Evolutionary conservation across 2,888 invertebrate species (phyloP).

Genomic region (Boloria euphrosyne): DNA sequence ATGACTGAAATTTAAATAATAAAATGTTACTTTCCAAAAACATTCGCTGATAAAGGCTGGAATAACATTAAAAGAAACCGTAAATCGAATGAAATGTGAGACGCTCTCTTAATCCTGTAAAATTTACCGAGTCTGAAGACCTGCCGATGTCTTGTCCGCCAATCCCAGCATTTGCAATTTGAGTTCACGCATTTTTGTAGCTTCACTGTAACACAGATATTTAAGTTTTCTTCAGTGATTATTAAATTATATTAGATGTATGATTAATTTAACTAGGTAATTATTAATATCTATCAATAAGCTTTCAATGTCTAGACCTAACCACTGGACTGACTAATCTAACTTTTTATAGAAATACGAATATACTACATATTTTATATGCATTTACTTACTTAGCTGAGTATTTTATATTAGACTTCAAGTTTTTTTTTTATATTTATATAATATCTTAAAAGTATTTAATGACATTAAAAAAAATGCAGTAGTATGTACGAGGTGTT

Average conservation of each 20-base stretch:
- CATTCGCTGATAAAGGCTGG: slow-evolving; percentile 16
- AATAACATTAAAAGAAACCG: slow-evolving; percentile 44
- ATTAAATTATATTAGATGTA: slow-evolving; percentile 3
- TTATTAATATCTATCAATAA: too few species aligned
- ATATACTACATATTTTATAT: too few species aligned
- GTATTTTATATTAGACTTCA: too few species aligned
- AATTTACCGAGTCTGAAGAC: slow-evolving; percentile 69
- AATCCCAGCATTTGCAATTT: slow-evolving; percentile 67
- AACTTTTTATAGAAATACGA: too few species aligned
- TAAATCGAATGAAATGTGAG: slow-evolving; percentile 61
- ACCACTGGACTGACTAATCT: too few species aligned
- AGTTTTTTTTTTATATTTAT: too few species aligned
- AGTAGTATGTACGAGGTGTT: too few species aligned
- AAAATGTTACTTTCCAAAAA: neutral
- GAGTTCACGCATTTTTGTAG: slow-evolving; percentile 67
- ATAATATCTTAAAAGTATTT: too few species aligned
- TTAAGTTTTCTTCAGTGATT: slow-evolving; percentile 30
- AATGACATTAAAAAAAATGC: too few species aligned
- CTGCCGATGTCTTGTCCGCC: slow-evolving; percentile 64
- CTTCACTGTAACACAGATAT: slow-evolving; percentile 56
- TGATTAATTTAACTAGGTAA: too few species aligned
- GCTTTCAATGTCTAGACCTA: too few species aligned
- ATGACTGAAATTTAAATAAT: neutral
- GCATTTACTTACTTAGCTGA: too few species aligned
- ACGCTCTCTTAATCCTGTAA: slow-evolving; percentile 60